These are phyloP conservation scores for Alloscopus bannaensis DNA, from an alignment of 2,888 invertebrate species.

Conservation along the genomic window DNA sequence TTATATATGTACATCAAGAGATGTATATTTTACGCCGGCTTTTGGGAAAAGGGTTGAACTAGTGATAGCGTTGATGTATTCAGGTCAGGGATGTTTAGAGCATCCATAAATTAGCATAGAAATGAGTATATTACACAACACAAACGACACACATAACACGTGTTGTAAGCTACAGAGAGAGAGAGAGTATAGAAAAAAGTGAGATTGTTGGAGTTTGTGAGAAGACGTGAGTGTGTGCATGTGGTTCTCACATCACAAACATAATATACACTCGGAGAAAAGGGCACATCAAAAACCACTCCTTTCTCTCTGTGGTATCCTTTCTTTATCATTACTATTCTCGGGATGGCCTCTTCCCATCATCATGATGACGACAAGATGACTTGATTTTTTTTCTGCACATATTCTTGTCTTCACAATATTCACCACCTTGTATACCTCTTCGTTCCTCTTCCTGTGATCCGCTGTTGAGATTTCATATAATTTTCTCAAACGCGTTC, in stretches of 20 bases:
- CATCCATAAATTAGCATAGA: conserved; percentile 69
- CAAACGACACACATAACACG: neutral
- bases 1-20: no score
- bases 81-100: conserved; percentile 55
- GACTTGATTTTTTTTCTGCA: conserved; percentile 11
- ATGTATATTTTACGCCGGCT: no score
- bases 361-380: neutral
- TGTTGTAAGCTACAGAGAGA: no score
- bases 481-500: no score
- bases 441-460: no score
- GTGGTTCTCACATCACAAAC: neutral
- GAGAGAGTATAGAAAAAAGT: neutral
- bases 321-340: neutral
- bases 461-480: no score
- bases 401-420: neutral
- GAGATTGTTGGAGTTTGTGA: neutral
- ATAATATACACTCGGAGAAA: neutral
- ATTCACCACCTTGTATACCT: conserved; percentile 12
- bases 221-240: neutral
- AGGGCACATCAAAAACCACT: no score
- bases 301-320: neutral
- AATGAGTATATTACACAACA: conserved; percentile 64
- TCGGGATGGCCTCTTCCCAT: neutral
- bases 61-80: conserved; percentile 42
- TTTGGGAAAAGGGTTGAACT: no score